Conservation (phyloP, 2,888 invertebrate genomes). For the Gibbula magus region DNA sequence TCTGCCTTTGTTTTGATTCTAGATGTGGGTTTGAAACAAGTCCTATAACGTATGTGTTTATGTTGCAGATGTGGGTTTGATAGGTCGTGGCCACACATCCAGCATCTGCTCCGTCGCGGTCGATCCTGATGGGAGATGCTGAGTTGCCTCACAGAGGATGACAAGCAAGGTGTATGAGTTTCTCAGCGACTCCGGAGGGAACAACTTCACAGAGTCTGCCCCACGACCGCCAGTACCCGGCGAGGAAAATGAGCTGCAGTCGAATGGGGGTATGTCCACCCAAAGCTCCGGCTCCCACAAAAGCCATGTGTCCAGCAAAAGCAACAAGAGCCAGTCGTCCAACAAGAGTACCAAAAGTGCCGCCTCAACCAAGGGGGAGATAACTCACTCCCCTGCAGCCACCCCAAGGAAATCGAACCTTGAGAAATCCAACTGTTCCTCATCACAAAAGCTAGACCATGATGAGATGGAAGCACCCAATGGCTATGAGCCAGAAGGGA, state of each 20-base stretch:
- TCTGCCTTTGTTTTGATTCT: too few species aligned
- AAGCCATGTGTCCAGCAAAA: slow-evolving; percentile 64
- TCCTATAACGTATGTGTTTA: neutral
- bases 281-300: slow-evolving; percentile 70
- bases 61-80: slow-evolving; percentile 19
- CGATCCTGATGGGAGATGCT: slow-evolving; percentile 18
- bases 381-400: slow-evolving; percentile 65
- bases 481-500: slow-evolving; percentile 80
- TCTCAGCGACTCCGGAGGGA: slow-evolving; percentile 69
- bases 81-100: neutral
- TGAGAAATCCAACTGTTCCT: slow-evolving; percentile 51
- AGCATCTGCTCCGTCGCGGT: neutral
- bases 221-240: slow-evolving; percentile 73
- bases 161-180: slow-evolving; percentile 67
- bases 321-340: slow-evolving; percentile 46
- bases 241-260: slow-evolving; percentile 73
- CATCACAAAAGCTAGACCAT: slow-evolving; percentile 42
- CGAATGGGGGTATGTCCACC: slow-evolving; percentile 71
- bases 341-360: slow-evolving; percentile 58
- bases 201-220: slow-evolving; percentile 71
- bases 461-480: slow-evolving; percentile 76
- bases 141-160: slow-evolving; percentile 42
- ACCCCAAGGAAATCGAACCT: slow-evolving; percentile 72
- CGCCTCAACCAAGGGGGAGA: slow-evolving; percentile 61
- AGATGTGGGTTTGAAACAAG: neutral